These are phyloP conservation scores for Mesorhabditis belari DNA, from an alignment of 2,888 invertebrate genomes.

Conservation along the genomic window DNA sequence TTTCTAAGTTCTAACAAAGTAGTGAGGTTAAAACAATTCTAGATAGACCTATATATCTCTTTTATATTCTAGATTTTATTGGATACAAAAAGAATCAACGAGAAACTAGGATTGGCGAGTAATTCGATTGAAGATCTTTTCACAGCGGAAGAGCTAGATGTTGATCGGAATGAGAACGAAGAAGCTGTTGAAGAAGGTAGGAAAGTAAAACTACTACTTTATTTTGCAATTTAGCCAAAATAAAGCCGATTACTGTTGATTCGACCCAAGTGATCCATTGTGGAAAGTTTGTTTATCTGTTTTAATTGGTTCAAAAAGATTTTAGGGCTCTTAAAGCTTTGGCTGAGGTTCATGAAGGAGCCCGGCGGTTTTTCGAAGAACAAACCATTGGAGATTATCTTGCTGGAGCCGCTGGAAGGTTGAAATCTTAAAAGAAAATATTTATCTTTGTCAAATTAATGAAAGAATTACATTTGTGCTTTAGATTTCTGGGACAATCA, in stretches of 20 bases:
- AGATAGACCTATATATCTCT: too few species aligned
- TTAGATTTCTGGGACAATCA: not conserved
- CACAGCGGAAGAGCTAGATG: not conserved
- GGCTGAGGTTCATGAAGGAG: not conserved
- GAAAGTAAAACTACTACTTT: too few species aligned
- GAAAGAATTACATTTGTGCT: not conserved
- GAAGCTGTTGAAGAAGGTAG: not conserved
- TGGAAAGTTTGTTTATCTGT: not conserved
- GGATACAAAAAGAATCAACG: not conserved
- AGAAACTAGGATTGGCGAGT: not conserved
- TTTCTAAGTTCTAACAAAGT: too few species aligned
- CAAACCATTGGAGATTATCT: not conserved
- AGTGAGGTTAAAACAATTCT: too few species aligned
- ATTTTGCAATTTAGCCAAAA: not conserved
- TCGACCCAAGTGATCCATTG: not conserved
- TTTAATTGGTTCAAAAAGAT: too few species aligned
- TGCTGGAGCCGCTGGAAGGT: too few species aligned
- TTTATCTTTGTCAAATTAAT: too few species aligned
- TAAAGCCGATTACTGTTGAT: not conserved
- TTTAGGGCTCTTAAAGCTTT: not conserved
- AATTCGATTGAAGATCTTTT: not conserved
- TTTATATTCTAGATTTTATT: not conserved
- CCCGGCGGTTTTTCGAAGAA: not conserved
- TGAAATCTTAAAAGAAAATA: too few species aligned
- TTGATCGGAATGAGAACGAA: not conserved